These are phyloP conservation scores for Zhuqinia jingwanae DNA, from an alignment of 2,888 invertebrate species.

Conservation along the genomic window DNA sequence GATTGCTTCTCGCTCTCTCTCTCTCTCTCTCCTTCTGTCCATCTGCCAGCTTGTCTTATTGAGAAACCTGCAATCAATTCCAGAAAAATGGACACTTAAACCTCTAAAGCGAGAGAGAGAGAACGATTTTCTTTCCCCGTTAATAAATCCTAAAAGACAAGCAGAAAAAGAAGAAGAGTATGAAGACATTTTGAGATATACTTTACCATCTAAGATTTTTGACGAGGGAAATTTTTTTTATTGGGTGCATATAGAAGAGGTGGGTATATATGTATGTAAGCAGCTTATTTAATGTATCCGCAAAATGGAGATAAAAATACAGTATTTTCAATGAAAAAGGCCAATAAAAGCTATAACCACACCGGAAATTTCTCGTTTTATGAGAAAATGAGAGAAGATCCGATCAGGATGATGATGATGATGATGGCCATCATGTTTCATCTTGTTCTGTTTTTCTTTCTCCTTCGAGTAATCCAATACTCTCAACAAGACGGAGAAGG, in stretches of 20 bases:
- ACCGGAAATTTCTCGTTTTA: neutral
- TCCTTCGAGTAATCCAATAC: slow-evolving; percentile 54
- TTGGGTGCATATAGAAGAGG: too few relatives aligned
- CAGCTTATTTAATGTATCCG: neutral
- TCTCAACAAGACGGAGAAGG: neutral
- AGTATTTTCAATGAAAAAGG: neutral
- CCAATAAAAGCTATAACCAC: neutral
- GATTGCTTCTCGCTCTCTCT: too few relatives aligned
- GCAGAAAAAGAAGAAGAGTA: neutral
- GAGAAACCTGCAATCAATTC: neutral
- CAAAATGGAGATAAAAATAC: slow-evolving; percentile 1
- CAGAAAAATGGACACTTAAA: neutral
- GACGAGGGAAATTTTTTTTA: neutral
- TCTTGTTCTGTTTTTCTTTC: slow-evolving; percentile 22
- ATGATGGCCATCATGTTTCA: neutral
- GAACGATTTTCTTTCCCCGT: slow-evolving; percentile 5
- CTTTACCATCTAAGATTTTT: neutral
- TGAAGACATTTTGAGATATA: neutral
- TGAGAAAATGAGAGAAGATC: neutral
- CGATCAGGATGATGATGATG: neutral
- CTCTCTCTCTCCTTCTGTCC: too few relatives aligned
- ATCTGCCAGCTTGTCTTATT: too few relatives aligned
- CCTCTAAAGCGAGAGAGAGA: too few relatives aligned
- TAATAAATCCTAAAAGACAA: slow-evolving; percentile 16
- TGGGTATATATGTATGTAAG: too few relatives aligned